Percentiles rank a stretch among this genome's conserved stretches.
These are phyloP conservation scores for Acanthosepion pharaonis DNA, from an alignment of 2,888 invertebrate species.

Conservation along the genomic window DNA sequence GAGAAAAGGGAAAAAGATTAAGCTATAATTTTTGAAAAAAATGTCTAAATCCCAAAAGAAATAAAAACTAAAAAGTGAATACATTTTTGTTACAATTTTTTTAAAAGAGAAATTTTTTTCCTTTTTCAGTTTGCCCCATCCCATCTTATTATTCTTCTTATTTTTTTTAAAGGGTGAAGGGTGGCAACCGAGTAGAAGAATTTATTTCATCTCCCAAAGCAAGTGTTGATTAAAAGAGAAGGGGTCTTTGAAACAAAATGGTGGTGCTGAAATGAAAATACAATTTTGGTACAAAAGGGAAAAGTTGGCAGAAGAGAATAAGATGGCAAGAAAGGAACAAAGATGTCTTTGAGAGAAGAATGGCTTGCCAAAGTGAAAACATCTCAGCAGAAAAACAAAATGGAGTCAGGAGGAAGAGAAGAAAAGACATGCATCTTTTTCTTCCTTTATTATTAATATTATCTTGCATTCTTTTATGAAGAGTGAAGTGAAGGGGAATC, in stretches of 20 bases:
- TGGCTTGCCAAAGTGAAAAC: slow-evolving; percentile 20
- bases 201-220: slow-evolving; percentile 11
- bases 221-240: slow-evolving; percentile 33
- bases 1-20: slow-evolving; percentile 33
- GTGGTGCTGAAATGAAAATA: background rate
- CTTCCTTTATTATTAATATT: background rate
- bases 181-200: background rate
- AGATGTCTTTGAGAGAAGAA: slow-evolving; percentile 33
- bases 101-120: background rate
- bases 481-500: background rate
- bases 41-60: background rate
- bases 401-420: background rate
- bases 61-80: background rate
- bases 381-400: slow-evolving; percentile 23
- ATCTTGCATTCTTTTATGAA: background rate
- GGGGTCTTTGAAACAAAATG: slow-evolving; percentile 16
- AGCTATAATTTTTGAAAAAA: background rate
- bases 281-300: slow-evolving; percentile 9
- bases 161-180: background rate
- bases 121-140: background rate
- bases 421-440: background rate
- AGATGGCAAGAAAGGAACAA: slow-evolving; percentile 23
- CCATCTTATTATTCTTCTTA: background rate
- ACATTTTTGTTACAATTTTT: background rate
- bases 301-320: slow-evolving; percentile 1